phyloP scores from a whole-genome alignment of 2,888 invertebrate species.

The Trichopoda pennipes region DNA sequence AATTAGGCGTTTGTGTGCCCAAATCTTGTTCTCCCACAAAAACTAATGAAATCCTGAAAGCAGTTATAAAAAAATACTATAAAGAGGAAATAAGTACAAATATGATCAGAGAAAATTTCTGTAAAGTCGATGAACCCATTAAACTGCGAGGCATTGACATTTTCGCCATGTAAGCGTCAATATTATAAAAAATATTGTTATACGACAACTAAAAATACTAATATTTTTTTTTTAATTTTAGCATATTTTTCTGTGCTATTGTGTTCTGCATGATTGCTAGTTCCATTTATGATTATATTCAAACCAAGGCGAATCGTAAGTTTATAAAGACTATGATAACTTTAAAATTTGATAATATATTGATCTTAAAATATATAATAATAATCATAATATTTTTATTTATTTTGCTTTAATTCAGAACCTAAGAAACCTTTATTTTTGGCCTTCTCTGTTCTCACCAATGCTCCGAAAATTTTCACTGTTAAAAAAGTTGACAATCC shows the following conservation, averaged over 20 bases:
- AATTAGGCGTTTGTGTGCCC: slow-evolving; percentile 79
- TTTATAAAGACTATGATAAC: slow-evolving; percentile 11
- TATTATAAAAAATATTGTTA: background rate
- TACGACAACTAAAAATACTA: background rate
- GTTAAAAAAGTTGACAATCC: slow-evolving; percentile 75
- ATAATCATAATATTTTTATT: background rate
- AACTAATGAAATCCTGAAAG: slow-evolving; percentile 73
- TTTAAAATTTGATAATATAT: background rate
- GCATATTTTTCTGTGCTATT: slow-evolving; percentile 76
- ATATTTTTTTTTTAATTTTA: slow-evolving; percentile 61
- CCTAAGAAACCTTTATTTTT: slow-evolving; percentile 73
- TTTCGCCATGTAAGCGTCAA: slow-evolving; percentile 78
- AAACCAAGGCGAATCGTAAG: slow-evolving; percentile 76
- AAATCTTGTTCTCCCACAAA: slow-evolving; percentile 75
- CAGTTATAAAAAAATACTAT: slow-evolving; percentile 70
- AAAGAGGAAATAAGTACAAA: slow-evolving; percentile 37
- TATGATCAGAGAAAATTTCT: slow-evolving; percentile 74
- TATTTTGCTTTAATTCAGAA: slow-evolving; percentile 67
- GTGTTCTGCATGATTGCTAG: slow-evolving; percentile 74
- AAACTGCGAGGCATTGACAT: slow-evolving; percentile 76
- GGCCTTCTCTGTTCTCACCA: slow-evolving; percentile 81
- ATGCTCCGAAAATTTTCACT: slow-evolving; percentile 81
- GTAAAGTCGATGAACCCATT: slow-evolving; percentile 74
- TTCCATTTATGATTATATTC: slow-evolving; percentile 77
- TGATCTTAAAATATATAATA: background rate